phyloP scores from a whole-genome alignment of 2,113 vertebrate species.

The Callorhinus ursinus region DNA sequence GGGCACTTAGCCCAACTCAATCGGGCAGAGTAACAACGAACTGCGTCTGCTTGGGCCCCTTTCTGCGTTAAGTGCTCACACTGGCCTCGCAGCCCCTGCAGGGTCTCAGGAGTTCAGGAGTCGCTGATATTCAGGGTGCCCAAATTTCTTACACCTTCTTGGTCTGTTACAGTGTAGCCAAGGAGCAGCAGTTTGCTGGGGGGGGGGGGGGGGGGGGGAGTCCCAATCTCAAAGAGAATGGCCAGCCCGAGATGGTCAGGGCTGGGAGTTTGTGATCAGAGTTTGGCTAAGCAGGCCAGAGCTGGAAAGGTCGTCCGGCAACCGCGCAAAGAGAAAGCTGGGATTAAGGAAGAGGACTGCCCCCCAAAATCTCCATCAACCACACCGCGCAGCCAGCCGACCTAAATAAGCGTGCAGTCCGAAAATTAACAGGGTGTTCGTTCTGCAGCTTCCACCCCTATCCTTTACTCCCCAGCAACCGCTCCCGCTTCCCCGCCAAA shows the following conservation, averaged over 20 bases:
- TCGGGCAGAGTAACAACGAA: background rate
- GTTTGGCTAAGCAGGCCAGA: background rate
- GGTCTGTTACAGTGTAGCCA: background rate
- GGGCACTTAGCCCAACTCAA: background rate
- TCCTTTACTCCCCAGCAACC: background rate
- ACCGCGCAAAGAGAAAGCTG: background rate
- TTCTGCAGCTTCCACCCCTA: background rate
- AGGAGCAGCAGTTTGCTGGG: no score
- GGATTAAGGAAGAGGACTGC: background rate
- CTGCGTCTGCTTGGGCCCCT: background rate
- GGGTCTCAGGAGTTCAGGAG: background rate
- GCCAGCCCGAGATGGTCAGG: no score
- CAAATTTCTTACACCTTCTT: background rate
- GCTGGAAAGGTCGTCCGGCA: background rate
- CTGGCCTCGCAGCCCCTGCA: background rate
- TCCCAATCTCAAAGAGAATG: background rate
- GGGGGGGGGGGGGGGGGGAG: accelerated
- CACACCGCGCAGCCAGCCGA: background rate
- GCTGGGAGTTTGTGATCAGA: background rate
- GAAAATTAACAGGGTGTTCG: background rate
- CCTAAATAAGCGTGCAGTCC: background rate
- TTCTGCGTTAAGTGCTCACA: background rate
- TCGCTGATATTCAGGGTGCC: no score
- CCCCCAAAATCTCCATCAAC: background rate
- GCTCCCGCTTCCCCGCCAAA: background rate